Evolutionary conservation across 1,140 invertebrate genomes (phyloP).

Genomic region (Drosophila triauraria): DNA sequence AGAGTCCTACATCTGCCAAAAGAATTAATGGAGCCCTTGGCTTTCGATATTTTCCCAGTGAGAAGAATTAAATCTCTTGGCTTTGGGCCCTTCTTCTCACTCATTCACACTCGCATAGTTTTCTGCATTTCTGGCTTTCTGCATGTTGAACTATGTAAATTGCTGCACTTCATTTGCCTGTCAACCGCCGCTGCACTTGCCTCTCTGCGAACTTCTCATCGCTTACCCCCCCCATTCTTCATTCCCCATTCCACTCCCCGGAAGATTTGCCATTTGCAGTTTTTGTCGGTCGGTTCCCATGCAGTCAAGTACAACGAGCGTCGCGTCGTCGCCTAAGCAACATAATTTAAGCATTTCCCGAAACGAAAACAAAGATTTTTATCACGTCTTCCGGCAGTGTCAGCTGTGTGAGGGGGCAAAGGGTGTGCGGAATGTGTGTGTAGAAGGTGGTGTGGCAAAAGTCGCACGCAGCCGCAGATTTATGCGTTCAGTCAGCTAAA

Average conservation of each 20-base stretch:
- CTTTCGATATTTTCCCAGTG: constrained; percentile 3
- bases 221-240: background rate
- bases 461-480: constrained; percentile 58
- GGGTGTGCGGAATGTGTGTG: background rate
- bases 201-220: constrained; percentile 9
- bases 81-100: background rate
- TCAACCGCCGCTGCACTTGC: constrained; percentile 30
- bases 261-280: constrained; percentile 24
- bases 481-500: constrained; percentile 52
- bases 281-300: constrained; percentile 23
- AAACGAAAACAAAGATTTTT: constrained; percentile 63
- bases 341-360: constrained; percentile 63
- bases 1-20: background rate
- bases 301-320: constrained; percentile 23
- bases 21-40: background rate
- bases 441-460: constrained; percentile 35
- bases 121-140: background rate
- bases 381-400: constrained; percentile 54
- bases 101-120: background rate
- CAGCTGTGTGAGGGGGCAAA: background rate
- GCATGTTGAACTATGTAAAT: constrained; percentile 54
- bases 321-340: constrained; percentile 28
- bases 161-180: constrained; percentile 44
- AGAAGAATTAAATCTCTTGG: constrained; percentile 1
- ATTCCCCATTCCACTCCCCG: background rate